These are phyloP conservation scores for Shinisaurus crocodilurus DNA, from an alignment of 2,113 vertebrate species.

Conservation along the genomic window DNA sequence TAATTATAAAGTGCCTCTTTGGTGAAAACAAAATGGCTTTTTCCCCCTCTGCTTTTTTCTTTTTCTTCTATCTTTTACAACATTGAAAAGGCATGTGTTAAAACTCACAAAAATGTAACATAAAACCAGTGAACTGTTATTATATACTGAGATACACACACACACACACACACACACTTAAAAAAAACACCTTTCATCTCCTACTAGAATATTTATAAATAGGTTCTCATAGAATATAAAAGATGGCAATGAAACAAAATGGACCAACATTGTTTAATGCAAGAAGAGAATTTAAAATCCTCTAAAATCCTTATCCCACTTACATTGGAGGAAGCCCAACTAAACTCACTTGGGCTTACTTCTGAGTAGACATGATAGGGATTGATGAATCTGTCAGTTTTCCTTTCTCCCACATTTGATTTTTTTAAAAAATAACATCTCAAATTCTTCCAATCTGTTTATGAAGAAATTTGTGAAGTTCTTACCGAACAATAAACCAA, in stretches of 20 bases:
- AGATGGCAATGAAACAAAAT: not conserved
- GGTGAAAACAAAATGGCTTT: conserved; percentile 10
- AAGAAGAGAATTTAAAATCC: not conserved
- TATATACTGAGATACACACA: not conserved
- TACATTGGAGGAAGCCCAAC: not conserved
- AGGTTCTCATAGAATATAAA: not conserved
- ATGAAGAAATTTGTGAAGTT: too few species aligned
- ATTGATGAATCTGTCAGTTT: too few species aligned
- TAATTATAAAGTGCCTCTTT: conserved; percentile 42
- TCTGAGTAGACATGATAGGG: not conserved
- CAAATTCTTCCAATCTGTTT: too few species aligned
- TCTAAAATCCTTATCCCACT: not conserved
- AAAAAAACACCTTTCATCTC: not conserved
- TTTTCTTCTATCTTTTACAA: conserved; percentile 26
- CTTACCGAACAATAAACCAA: too few species aligned
- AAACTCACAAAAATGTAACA: not conserved
- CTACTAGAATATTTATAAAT: not conserved
- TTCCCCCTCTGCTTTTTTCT: not conserved
- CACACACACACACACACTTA: too few species aligned
- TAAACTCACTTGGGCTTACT: not conserved
- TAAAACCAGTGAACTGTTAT: conserved; percentile 35
- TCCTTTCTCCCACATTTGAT: too few species aligned
- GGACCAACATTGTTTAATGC: not conserved
- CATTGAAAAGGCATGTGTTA: conserved; percentile 36
- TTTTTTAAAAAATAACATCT: too few species aligned